Evolutionary conservation across 2,797 vertebrate species (phyloP), one percentile per base, ranked within the genome.

Genomic region (Tauraco hartlaubi): DNA sequence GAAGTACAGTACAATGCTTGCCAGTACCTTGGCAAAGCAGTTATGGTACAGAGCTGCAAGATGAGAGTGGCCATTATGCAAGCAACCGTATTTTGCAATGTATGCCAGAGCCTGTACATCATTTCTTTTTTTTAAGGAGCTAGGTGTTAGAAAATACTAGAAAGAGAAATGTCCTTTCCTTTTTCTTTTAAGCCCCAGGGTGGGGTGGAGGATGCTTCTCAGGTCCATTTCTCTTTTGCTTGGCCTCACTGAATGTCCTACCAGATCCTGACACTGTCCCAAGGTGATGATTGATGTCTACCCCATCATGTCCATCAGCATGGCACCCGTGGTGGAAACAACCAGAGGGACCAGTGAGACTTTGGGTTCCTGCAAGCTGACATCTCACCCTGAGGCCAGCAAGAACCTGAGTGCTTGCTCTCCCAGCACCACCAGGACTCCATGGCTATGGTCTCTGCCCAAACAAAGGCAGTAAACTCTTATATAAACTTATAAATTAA

Each of bases 31-130:
- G 46, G 58, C 69, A 94, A 85, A 85, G 44, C 29, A 51, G 15
- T 23, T 37, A 52, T 0, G 2, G 21, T 19, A 43, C 0, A 0
- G 39, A 88, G 79, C 44, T 92, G 41, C 0, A 0, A 81, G 51
- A 68, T 17, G n/a, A 73, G 54, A 59, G 37, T 29, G 59, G 12
- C 21, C 56, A 25, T 76, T 73, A 48, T 18, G 25, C 29, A 61
- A 78, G 16, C 9, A 88, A 74, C 61, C 17, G 8, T 55, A 61
- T 67, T 76, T 87, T 75, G 58, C 62, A 43, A 25, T 43, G 7
- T 19, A 56, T 75, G 33, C 13, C 41, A 63, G 41, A 74, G 8
- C 29, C 29, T 8, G 25, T 17, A 54, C 4, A 9, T 25, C 3
- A 59, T 59, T 76, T 62, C 7, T n/a, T 73, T 73, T 73, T 71